phyloP scores from a whole-genome alignment of 2,797 vertebrate species.

The Nasua narica region DNA sequence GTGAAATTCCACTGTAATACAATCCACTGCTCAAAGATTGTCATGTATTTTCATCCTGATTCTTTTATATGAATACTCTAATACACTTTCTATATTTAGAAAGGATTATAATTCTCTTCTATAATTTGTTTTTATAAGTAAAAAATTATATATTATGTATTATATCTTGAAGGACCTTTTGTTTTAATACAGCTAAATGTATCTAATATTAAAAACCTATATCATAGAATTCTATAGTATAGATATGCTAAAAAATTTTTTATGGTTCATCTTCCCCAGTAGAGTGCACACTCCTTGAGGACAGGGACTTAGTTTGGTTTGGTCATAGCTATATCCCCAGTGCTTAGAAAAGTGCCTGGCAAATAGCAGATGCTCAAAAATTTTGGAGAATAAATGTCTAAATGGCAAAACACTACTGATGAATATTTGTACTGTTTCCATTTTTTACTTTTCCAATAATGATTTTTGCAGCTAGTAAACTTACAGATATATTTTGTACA shows the following conservation, averaged over 20 bases:
- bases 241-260: background rate
- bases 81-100: background rate
- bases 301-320: background rate
- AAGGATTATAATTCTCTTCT: background rate
- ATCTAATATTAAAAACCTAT: background rate
- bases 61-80: background rate
- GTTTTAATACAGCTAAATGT: background rate
- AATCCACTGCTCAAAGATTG: background rate
- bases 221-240: background rate
- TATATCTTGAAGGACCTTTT: background rate
- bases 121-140: background rate
- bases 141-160: background rate
- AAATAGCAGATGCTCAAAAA: background rate
- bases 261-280: background rate
- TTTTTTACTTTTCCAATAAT: constrained; percentile 6
- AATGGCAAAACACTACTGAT: background rate
- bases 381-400: background rate
- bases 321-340: background rate
- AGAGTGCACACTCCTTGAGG: background rate
- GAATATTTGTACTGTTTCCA: background rate
- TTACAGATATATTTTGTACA: background rate
- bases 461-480: background rate
- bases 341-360: background rate
- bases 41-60: background rate
- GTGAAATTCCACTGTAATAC: background rate